phyloP scores from a whole-genome alignment of 1,140 invertebrate genomes.

The Amyelois transitella region DNA sequence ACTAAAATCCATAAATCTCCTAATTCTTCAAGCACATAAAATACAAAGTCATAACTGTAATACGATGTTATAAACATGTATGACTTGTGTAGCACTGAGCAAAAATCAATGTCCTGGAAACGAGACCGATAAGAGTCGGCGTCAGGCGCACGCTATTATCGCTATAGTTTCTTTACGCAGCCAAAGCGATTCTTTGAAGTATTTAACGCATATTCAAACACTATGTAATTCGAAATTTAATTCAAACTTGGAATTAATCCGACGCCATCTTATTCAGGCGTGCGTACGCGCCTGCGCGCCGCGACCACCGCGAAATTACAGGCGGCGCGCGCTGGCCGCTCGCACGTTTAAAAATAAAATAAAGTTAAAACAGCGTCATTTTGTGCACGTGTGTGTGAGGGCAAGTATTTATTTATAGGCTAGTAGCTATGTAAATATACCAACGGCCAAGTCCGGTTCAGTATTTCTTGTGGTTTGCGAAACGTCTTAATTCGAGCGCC shows the following conservation, averaged over 20 bases:
- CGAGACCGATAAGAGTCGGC: conserved; percentile 21
- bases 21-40: conserved; percentile 30
- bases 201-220: conserved; percentile 3
- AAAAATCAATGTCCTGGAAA: conserved; percentile 28
- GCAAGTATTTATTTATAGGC: conserved; percentile 73
- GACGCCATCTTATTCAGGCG: conserved; percentile 58
- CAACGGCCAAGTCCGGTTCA: conserved; percentile 48
- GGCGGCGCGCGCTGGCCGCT: conserved; percentile 51
- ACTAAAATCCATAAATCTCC: conserved; percentile 32
- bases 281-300: conserved; percentile 67
- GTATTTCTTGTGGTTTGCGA: conserved; percentile 61
- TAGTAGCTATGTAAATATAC: conserved; percentile 71
- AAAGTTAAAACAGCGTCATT: conserved; percentile 73
- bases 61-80: conserved; percentile 30
- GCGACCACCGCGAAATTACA: conserved; percentile 71
- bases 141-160: conserved; percentile 12
- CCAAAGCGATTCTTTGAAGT: not conserved
- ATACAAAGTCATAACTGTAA: conserved; percentile 28
- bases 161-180: conserved; percentile 20
- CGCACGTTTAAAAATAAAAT: conserved; percentile 71
- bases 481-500: conserved; percentile 62
- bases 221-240: conserved; percentile 21
- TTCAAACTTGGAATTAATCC: conserved; percentile 27
- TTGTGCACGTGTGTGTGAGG: conserved; percentile 67
- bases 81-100: conserved; percentile 27